Conservation (phyloP, 2,888 invertebrate species). For the Trissolcus japonicus region DNA sequence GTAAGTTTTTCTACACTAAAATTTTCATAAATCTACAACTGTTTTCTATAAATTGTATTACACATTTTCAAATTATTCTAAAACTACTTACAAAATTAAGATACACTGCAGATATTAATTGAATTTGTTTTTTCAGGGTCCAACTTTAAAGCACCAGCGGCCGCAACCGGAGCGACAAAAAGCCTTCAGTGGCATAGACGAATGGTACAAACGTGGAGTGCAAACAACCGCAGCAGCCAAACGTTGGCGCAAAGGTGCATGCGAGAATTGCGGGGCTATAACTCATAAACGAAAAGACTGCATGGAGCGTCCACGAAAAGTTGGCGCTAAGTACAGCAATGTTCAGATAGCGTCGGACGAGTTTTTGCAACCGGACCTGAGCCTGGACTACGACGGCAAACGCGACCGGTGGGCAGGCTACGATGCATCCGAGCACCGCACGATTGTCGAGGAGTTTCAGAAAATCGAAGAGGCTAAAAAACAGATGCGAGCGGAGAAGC, state of each 20-base stretch:
- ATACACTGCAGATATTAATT: not conserved
- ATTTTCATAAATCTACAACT: too few species aligned
- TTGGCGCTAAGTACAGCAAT: conserved; percentile 92
- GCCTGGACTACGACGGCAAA: conserved; percentile 95
- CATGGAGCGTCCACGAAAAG: conserved; percentile 94
- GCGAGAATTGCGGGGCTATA: conserved; percentile 99
- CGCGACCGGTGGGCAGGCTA: conserved; percentile 98
- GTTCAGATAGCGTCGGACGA: conserved; percentile 96
- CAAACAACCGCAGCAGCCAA: conserved; percentile 86
- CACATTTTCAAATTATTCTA: too few species aligned
- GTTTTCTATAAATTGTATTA: too few species aligned
- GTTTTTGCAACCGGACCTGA: conserved; percentile 86
- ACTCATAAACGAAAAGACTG: conserved; percentile 98
- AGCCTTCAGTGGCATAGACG: conserved; percentile 4
- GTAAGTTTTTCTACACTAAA: too few species aligned
- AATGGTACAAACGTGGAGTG: conserved; percentile 84
- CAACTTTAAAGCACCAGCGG: conserved; percentile 98
- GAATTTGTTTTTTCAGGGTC: conserved; percentile 77
- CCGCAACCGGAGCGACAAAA: conserved; percentile 79
- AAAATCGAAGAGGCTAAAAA: conserved; percentile 95
- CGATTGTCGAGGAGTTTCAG: conserved; percentile 94
- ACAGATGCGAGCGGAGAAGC: conserved; percentile 91
- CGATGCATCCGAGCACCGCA: conserved; percentile 91
- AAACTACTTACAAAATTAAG: too few species aligned
- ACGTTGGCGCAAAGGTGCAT: conserved; percentile 92